Percentiles rank a stretch among this genome's conserved stretches.
Conservation (phyloP, 2,888 invertebrate species). For the Amiota communis region DNA sequence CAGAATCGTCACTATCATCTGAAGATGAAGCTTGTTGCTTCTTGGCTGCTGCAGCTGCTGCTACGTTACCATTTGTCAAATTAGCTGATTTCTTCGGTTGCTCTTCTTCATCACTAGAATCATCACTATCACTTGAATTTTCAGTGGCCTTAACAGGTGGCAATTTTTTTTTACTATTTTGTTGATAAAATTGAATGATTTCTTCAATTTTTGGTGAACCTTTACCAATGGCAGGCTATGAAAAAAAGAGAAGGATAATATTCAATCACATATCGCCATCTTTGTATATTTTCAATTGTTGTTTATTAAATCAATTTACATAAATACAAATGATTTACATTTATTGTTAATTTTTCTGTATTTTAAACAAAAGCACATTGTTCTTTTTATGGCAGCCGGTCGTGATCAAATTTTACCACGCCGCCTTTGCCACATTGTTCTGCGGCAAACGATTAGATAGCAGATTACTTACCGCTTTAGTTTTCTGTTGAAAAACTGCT, state of each 20-base stretch:
- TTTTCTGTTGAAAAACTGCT: conserved; percentile 80
- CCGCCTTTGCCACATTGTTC: not conserved
- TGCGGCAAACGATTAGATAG: conserved; percentile 48
- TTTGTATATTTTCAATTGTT: not conserved
- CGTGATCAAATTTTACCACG: not conserved
- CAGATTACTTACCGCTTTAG: conserved; percentile 82
- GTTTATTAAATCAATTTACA: not conserved
- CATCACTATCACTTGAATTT: conserved; percentile 64
- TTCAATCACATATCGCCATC: not conserved
- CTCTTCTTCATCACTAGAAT: conserved; percentile 30
- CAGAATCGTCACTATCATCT: conserved; percentile 54
- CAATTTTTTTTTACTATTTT: conserved; percentile 74
- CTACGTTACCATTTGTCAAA: conserved; percentile 48
- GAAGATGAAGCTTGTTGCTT: conserved; percentile 5
- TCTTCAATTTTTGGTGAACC: conserved; percentile 80
- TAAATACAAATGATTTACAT: not conserved
- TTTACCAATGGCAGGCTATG: conserved; percentile 78
- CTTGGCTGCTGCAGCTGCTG: conserved; percentile 26
- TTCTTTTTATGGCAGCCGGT: not conserved
- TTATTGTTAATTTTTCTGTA: not conserved
- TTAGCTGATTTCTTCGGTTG: conserved; percentile 32
- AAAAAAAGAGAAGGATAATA: conserved; percentile 9
- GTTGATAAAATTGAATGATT: conserved; percentile 76
- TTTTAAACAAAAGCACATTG: conserved; percentile 4
- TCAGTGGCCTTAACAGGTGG: conserved; percentile 58